Evolutionary conservation across 1,140 invertebrate species (phyloP).

Genomic region (Brachionus rotundiformis): DNA sequence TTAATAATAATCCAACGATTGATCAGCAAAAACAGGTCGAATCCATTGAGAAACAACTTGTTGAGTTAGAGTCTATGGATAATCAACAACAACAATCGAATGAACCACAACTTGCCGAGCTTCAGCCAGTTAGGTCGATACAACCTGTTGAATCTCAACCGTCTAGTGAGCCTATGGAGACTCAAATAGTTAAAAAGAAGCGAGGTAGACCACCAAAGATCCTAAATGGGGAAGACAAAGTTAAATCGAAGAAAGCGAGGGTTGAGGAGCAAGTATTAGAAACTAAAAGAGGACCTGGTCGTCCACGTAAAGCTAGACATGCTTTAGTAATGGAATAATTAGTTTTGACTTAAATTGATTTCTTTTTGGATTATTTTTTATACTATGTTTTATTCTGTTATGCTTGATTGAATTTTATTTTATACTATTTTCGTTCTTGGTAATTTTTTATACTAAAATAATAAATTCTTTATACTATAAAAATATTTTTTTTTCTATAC

Average conservation of each 20-base stretch:
- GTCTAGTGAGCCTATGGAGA: background rate
- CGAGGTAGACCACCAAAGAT: background rate
- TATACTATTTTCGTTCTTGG: background rate
- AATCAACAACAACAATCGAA: too few species aligned
- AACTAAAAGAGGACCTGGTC: background rate
- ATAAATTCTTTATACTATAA: background rate
- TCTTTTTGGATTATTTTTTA: conserved; percentile 1
- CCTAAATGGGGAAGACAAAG: background rate
- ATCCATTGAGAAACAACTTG: too few species aligned
- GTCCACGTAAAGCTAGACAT: background rate
- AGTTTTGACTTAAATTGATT: conserved; percentile 1
- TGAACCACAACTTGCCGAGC: background rate
- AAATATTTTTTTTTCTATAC: background rate
- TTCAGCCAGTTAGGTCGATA: background rate
- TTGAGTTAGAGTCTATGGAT: too few species aligned
- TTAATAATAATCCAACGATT: too few species aligned
- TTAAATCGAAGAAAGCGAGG: background rate
- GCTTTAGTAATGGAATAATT: conserved; percentile 1
- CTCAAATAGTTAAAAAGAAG: background rate
- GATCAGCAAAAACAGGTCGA: too few species aligned
- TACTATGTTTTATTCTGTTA: background rate
- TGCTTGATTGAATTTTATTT: conserved; percentile 1
- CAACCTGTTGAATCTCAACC: background rate
- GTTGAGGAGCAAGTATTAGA: background rate
- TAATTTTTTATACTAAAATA: background rate